These are phyloP conservation scores for Brienomyrus brachyistius DNA, from an alignment of 2,113 vertebrate genomes.

Conservation along the genomic window DNA sequence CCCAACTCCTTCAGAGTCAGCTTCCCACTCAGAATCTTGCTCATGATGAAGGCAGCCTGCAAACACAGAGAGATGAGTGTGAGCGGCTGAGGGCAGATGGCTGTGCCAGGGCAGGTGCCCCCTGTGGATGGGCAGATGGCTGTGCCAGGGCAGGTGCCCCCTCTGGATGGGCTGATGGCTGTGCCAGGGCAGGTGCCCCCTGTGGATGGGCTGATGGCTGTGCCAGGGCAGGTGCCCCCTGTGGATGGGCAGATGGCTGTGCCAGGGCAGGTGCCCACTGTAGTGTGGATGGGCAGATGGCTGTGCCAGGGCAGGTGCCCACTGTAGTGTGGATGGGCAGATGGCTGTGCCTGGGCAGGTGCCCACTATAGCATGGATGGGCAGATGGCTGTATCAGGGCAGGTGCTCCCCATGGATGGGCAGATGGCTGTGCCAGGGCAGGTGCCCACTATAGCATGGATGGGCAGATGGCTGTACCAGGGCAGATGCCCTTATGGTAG, in stretches of 20 bases:
- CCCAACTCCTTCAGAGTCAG: constrained; percentile 23
- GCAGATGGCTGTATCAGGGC: too few relatives aligned
- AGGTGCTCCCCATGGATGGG: too few relatives aligned
- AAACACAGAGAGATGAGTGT: not conserved
- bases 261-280: not conserved
- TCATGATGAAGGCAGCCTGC: constrained; percentile 49
- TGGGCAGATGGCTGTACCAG: not conserved
- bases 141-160: not conserved
- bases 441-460: too few relatives aligned
- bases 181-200: not conserved
- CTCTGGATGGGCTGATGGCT: not conserved
- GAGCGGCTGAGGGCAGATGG: not conserved
- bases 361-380: too few relatives aligned
- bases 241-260: not conserved
- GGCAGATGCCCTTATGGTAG: not conserved
- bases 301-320: too few relatives aligned
- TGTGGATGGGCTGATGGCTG: not conserved
- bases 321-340: too few relatives aligned
- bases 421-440: too few relatives aligned
- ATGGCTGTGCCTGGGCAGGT: not conserved
- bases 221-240: not conserved
- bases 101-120: not conserved
- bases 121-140: not conserved
- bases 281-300: not conserved
- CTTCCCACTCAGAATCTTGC: constrained; percentile 28